Conservation (phyloP, 2,113 vertebrate genomes). For the Nansenia antarctica region DNA sequence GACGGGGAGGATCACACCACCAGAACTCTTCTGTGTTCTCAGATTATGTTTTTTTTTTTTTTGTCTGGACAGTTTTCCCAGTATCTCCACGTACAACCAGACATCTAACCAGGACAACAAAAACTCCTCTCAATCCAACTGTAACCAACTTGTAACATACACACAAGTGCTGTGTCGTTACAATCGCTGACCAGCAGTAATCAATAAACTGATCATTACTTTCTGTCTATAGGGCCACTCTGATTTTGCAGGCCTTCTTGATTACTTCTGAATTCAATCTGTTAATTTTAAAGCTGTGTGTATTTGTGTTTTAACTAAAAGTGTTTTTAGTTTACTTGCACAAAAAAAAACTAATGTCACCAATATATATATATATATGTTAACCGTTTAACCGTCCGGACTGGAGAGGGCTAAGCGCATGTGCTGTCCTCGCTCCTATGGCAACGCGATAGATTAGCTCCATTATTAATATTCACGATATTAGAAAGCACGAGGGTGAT, state of each 20-base stretch:
- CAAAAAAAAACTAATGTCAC: not conserved
- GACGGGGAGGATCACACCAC: not conserved
- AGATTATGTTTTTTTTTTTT: too few relatives aligned
- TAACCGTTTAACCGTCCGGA: conserved; percentile 73
- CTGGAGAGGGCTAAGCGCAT: conserved; percentile 83
- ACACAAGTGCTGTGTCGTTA: too few relatives aligned
- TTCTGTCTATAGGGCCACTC: too few relatives aligned
- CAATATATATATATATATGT: conserved; percentile 10
- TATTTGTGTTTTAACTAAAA: not conserved
- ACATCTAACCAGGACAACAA: too few relatives aligned
- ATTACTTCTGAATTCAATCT: too few relatives aligned
- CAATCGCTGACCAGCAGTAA: too few relatives aligned
- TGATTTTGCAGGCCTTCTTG: too few relatives aligned
- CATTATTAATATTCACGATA: conserved; percentile 85
- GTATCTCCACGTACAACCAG: too few relatives aligned
- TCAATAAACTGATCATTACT: too few relatives aligned
- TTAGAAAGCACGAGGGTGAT: conserved; percentile 73
- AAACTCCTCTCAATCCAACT: too few relatives aligned
- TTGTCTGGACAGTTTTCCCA: too few relatives aligned
- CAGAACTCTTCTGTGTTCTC: not conserved
- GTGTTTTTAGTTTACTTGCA: not conserved
- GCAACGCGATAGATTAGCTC: conserved; percentile 85
- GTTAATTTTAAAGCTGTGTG: not conserved
- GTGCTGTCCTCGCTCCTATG: conserved; percentile 85
- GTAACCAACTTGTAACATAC: too few relatives aligned